Percentiles rank a stretch among this genome's conserved stretches.
Conservation (phyloP, 2,888 invertebrate species). For the Brenthis ino region DNA sequence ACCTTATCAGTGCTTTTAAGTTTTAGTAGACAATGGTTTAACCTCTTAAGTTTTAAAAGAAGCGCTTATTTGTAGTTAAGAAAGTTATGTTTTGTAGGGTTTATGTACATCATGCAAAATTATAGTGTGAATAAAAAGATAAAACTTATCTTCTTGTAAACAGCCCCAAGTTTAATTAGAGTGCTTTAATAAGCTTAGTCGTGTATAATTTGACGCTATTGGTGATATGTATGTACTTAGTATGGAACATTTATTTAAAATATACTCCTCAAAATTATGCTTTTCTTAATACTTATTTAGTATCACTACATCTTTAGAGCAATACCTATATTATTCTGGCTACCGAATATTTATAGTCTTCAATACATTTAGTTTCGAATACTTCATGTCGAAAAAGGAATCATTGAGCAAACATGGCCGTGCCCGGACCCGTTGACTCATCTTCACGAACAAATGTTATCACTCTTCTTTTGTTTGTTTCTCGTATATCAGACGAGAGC, state of each 20-base stretch:
- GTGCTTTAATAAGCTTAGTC: no score
- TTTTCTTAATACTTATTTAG: no score
- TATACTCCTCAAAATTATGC: no score
- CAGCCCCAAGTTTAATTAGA: no score
- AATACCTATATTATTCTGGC: not conserved
- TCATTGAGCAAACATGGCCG: conserved; percentile 49
- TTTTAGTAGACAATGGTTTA: conserved; percentile 13
- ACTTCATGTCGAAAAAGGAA: conserved; percentile 55
- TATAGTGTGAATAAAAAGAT: not conserved
- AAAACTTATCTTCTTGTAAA: no score
- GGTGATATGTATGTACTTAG: no score
- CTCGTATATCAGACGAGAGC: conserved; percentile 67
- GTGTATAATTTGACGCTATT: no score
- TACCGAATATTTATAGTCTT: not conserved
- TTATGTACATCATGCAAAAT: not conserved
- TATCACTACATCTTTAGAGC: not conserved
- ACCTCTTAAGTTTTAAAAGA: conserved; percentile 21
- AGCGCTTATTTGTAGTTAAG: conserved; percentile 14
- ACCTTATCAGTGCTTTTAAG: not conserved
- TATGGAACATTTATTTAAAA: no score
- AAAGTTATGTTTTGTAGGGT: not conserved
- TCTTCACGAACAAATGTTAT: conserved; percentile 77
- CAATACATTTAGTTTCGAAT: conserved; percentile 22
- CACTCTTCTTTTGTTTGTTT: conserved; percentile 79
- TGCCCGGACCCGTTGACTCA: conserved; percentile 64